These are phyloP conservation scores for Diaphora mendica DNA, from an alignment of 2,888 invertebrate species.

Conservation along the genomic window DNA sequence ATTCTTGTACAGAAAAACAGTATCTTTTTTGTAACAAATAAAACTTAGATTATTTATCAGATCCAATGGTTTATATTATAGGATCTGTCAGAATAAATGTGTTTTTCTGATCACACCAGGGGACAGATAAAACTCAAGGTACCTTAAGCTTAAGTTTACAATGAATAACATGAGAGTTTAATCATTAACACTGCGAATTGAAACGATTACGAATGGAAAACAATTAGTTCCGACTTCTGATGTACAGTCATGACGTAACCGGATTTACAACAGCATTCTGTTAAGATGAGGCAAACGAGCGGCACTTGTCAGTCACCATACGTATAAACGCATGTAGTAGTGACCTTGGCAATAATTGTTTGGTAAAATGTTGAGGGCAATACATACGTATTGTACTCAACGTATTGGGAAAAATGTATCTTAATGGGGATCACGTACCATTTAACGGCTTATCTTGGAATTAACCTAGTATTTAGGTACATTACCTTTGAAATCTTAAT, in stretches of 20 bases:
- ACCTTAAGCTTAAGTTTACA: no score
- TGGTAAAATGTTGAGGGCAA: neutral
- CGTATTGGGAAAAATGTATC: neutral
- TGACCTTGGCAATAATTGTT: no score
- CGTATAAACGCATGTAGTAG: no score
- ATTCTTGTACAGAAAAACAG: no score
- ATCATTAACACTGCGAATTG: neutral
- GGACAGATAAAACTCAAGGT: neutral
- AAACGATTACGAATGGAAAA: neutral
- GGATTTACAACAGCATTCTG: no score
- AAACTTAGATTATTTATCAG: no score
- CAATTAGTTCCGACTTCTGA: neutral
- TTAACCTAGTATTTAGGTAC: neutral
- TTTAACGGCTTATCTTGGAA: neutral
- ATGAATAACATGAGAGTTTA: no score
- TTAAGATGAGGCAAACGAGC: no score
- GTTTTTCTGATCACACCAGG: neutral
- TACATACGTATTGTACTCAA: neutral
- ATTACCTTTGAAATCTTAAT: neutral
- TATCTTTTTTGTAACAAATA: no score
- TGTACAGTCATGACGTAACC: no score
- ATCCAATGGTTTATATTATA: neutral
- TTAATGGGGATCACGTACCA: neutral
- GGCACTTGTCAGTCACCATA: no score
- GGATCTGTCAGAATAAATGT: neutral